Conservation (phyloP, 2,888 invertebrate species). For the Caenorhabditis sp. region DNA sequence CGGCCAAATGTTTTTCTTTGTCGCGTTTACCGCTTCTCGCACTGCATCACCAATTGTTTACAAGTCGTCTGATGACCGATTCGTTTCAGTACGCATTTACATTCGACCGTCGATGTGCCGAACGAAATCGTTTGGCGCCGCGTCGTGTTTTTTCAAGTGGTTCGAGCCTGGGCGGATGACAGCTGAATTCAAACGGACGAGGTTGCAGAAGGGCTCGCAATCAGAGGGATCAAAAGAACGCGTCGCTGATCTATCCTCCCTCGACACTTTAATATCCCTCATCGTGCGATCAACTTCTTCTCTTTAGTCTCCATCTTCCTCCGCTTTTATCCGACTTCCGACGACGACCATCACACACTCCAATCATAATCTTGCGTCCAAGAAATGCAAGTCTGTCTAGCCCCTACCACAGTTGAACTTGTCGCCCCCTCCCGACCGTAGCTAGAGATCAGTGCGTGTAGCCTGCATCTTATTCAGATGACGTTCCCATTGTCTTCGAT, state of each 20-base stretch:
- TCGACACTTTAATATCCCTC: constrained; percentile 41
- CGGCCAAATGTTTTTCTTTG: background rate
- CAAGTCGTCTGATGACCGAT: background rate
- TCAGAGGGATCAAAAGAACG: constrained; percentile 9
- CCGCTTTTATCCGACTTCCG: constrained; percentile 29
- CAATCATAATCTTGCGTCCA: constrained; percentile 29
- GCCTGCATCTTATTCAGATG: constrained; percentile 6
- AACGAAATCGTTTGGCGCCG: background rate
- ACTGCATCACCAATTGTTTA: background rate
- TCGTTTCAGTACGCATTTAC: too few relatives aligned
- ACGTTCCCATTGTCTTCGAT: constrained; percentile 1
- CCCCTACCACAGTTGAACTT: constrained; percentile 20
- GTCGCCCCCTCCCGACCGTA: constrained; percentile 30
- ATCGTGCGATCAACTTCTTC: constrained; percentile 35
- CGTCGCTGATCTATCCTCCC: background rate
- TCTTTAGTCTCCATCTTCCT: background rate
- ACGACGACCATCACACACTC: constrained; percentile 15
- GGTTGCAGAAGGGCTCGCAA: background rate
- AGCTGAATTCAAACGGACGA: too few relatives aligned
- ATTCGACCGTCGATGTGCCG: too few relatives aligned
- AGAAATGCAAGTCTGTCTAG: too few relatives aligned
- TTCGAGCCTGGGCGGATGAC: background rate
- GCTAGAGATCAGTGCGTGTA: constrained; percentile 11
- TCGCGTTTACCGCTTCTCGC: background rate
- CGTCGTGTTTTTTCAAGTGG: background rate